These are phyloP conservation scores for Cyprinella venusta DNA, from an alignment of 2,797 vertebrate genomes.

Conservation along the genomic window DNA sequence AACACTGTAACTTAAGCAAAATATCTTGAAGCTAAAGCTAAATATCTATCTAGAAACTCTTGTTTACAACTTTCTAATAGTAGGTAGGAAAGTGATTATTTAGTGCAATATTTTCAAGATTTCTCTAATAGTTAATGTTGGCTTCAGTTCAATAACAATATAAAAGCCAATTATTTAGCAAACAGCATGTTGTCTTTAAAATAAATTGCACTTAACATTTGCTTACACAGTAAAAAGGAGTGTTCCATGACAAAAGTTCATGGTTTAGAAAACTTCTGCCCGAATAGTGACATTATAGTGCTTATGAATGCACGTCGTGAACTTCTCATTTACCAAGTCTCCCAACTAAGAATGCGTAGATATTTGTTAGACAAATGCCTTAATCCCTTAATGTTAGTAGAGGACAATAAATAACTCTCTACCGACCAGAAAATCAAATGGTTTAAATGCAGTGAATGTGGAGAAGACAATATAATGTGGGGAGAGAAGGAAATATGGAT, in stretches of 20 bases:
- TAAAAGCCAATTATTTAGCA: background rate
- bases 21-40: background rate
- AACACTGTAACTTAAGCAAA: background rate
- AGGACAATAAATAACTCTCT: conserved; percentile 4
- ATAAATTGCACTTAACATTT: background rate
- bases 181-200: background rate
- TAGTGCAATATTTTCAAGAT: background rate
- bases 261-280: background rate
- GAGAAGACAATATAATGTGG: conserved; percentile 39
- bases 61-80: background rate
- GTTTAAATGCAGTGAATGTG: background rate
- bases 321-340: conserved; percentile 12
- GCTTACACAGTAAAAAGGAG: background rate
- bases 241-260: background rate
- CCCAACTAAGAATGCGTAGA: background rate
- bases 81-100: background rate
- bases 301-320: background rate
- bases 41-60: background rate
- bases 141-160: background rate
- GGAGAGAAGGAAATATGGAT: conserved; percentile 40
- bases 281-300: background rate
- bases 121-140: background rate
- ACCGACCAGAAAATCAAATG: conserved; percentile 1
- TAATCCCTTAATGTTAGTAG: background rate
- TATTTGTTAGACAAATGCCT: background rate